Evolutionary conservation across 2,113 vertebrate genomes (phyloP).

Genomic region (Pavo muticus): DNA sequence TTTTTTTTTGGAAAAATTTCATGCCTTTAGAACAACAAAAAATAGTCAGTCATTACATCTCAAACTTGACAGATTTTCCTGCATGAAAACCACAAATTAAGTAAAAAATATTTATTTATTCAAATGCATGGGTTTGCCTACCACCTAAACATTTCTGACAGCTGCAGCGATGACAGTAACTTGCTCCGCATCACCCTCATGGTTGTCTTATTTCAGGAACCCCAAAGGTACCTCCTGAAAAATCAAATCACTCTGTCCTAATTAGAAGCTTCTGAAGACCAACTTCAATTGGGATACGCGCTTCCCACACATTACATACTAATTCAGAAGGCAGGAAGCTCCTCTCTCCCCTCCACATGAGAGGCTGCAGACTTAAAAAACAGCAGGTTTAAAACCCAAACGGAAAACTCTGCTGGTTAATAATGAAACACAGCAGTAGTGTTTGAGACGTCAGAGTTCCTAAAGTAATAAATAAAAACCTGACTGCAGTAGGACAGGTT

Average conservation of each 20-base stretch:
- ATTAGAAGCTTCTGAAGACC: constrained; percentile 62
- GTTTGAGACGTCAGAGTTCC: background rate
- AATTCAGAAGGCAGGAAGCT: constrained; percentile 42
- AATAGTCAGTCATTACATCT: constrained; percentile 56
- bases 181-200: constrained; percentile 1
- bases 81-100: constrained; percentile 67
- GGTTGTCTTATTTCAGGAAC: constrained; percentile 53
- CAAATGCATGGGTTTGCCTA: constrained; percentile 66
- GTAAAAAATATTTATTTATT: constrained; percentile 75
- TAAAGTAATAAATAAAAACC: constrained; percentile 16
- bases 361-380: constrained; percentile 31
- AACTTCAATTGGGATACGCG: constrained; percentile 3
- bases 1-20: constrained; percentile 44
- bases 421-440: constrained; percentile 23
- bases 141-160: constrained; percentile 44
- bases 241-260: constrained; percentile 62
- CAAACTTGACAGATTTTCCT: constrained; percentile 65
- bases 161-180: constrained; percentile 50
- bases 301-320: constrained; percentile 13
- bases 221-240: constrained; percentile 26
- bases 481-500: background rate
- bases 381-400: constrained; percentile 16
- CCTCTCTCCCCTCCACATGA: constrained; percentile 7
- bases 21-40: constrained; percentile 63
- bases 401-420: constrained; percentile 34